phyloP scores from a whole-genome alignment of 2,888 invertebrate species.

The Leptopilina syphax region DNA sequence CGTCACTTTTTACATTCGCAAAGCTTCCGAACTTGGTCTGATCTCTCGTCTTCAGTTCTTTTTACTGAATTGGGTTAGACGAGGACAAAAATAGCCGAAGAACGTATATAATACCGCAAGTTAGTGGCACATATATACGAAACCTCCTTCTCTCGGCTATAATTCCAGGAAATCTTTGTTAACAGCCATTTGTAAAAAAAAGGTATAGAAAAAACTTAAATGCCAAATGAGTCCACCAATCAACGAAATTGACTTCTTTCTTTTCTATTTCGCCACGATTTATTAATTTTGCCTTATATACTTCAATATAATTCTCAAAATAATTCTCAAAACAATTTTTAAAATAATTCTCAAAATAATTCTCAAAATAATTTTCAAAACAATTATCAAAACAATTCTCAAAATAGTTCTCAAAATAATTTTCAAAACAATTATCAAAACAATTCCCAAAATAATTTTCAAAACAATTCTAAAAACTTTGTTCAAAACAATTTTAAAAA shows the following conservation, averaged over 20 bases:
- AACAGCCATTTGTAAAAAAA: conserved; percentile 52
- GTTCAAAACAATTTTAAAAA: no score
- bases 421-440: no score
- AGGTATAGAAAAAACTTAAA: conserved; percentile 59
- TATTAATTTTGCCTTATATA: no score
- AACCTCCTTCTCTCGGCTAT: conserved; percentile 48
- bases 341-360: no score
- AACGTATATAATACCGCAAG: conserved; percentile 1
- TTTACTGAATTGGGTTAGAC: conserved; percentile 57
- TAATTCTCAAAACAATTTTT: no score
- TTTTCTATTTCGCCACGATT: conserved; percentile 4
- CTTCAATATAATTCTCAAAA: no score
- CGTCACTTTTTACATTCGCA: conserved; percentile 56
- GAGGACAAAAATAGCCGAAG: conserved; percentile 54
- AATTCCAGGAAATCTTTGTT: conserved; percentile 62
- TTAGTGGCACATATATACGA: conserved; percentile 49
- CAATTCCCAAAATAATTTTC: no score
- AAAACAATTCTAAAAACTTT: no score
- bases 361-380: no score
- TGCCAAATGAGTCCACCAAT: neutral
- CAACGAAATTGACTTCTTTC: neutral
- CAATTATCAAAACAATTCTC: no score
- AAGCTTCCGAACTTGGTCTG: conserved; percentile 43
- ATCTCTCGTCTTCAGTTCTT: conserved; percentile 51
- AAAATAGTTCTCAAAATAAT: no score